Conservation (phyloP, 2,888 invertebrate genomes). For the Tetanocera ferruginea region DNA sequence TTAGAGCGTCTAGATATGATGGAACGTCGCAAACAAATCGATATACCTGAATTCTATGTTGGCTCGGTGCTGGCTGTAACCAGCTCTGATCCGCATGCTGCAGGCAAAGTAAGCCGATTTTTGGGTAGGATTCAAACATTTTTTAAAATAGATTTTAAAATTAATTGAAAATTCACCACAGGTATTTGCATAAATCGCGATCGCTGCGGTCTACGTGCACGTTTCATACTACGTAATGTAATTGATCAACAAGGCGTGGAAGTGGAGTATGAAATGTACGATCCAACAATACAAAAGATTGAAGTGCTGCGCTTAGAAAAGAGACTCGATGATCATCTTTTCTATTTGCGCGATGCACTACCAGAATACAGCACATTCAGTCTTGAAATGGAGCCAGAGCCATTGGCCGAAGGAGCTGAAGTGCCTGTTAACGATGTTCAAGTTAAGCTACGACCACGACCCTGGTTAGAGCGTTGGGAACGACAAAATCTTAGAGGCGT, state of each 20-base stretch:
- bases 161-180: constrained; percentile 49
- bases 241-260: constrained; percentile 89
- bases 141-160: background rate
- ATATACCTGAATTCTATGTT: constrained; percentile 98
- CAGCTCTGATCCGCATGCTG: constrained; percentile 86
- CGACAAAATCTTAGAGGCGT: constrained; percentile 82
- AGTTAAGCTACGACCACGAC: constrained; percentile 82
- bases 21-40: constrained; percentile 78
- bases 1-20: constrained; percentile 95
- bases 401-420: constrained; percentile 80
- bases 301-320: constrained; percentile 94
- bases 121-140: constrained; percentile 58
- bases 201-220: constrained; percentile 85
- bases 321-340: constrained; percentile 88
- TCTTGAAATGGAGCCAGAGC: constrained; percentile 89
- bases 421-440: constrained; percentile 84
- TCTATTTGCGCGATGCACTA: constrained; percentile 90
- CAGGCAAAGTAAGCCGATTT: constrained; percentile 84
- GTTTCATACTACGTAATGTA: constrained; percentile 91
- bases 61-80: constrained; percentile 92
- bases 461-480: constrained; percentile 95
- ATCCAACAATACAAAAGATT: constrained; percentile 90
- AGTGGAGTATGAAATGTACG: constrained; percentile 82
- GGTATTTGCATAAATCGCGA: constrained; percentile 91
- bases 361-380: constrained; percentile 94